phyloP scores from a whole-genome alignment of 2,797 vertebrate genomes.

The Hephaestus fuliginosus region DNA sequence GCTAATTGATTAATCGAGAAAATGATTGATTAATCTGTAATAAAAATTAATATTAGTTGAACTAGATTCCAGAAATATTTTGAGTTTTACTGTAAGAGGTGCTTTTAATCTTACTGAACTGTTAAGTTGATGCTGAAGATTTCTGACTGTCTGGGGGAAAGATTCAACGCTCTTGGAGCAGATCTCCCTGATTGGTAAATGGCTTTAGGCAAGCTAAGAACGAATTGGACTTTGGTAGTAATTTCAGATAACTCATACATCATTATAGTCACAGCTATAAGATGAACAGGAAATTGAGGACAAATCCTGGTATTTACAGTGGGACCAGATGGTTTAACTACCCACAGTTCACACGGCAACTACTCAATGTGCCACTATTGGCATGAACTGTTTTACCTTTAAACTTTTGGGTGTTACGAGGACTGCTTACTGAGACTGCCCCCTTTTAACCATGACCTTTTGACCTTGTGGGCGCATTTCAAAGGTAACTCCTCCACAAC shows the following conservation, averaged over 20 bases:
- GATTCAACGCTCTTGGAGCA: not conserved
- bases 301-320: not conserved
- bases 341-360: not conserved
- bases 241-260: slow-evolving; percentile 4
- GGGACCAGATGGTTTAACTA: not conserved
- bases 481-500: slow-evolving; percentile 32
- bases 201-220: not conserved
- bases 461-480: slow-evolving; percentile 6
- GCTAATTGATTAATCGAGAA: too few species aligned
- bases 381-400: not conserved
- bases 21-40: too few species aligned
- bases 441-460: slow-evolving; percentile 30
- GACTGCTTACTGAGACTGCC: not conserved
- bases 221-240: not conserved
- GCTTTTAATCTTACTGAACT: not conserved
- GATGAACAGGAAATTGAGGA: not conserved
- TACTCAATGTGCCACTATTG: not conserved
- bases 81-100: not conserved
- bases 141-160: not conserved
- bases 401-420: not conserved
- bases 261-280: not conserved
- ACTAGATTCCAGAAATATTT: not conserved
- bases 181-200: not conserved
- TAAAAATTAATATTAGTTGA: too few species aligned
- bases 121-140: not conserved